Conservation (phyloP, 2,888 invertebrate species). For the Uloborus plumipes region DNA sequence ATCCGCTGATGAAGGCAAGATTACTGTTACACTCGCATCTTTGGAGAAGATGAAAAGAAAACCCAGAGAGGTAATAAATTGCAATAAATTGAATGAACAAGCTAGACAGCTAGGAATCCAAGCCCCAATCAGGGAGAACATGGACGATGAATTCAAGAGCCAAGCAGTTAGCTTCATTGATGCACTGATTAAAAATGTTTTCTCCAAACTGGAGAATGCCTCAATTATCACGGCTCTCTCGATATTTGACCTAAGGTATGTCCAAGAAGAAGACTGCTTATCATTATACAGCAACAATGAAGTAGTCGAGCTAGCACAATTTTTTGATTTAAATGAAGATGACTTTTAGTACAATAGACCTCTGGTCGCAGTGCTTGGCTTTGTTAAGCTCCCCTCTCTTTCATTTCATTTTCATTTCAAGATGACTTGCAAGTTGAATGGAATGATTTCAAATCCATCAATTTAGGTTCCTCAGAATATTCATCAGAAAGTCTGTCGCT, state of each 20-base stretch:
- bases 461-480: not conserved
- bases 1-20: conserved; percentile 1
- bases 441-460: not conserved
- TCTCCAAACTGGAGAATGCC: not conserved
- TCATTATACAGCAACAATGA: not conserved
- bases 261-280: not conserved
- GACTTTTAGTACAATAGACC: no score
- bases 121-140: not conserved
- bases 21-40: not conserved
- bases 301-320: not conserved
- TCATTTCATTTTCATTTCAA: no score
- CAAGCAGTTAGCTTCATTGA: not conserved
- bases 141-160: not conserved
- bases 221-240: not conserved
- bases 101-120: not conserved
- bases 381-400: no score
- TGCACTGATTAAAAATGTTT: not conserved
- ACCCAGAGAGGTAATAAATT: not conserved
- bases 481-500: not conserved
- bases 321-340: not conserved
- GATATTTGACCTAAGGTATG: not conserved
- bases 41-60: conserved; percentile 8
- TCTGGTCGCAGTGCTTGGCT: no score
- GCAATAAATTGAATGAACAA: not conserved
- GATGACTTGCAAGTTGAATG: not conserved